Base-by-base conservation (phyloP, 2,888 invertebrate species). In the Trichogramma dendrolimi region DNA sequence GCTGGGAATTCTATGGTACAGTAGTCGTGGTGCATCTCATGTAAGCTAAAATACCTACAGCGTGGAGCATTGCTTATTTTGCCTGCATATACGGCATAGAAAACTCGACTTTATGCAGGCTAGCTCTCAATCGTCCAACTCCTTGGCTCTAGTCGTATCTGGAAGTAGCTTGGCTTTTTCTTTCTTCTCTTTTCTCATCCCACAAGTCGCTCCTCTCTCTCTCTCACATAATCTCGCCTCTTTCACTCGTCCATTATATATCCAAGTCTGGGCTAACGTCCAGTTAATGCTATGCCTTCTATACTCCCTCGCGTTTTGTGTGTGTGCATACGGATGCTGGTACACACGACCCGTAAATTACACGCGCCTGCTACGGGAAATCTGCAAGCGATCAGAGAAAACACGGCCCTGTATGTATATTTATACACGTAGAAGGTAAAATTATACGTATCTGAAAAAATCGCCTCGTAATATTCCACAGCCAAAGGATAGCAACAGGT, bases 261-360 rank as follows among this genome's bases (percentile, higher is more conserved):
- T 11, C 11, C 6, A 14, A 14, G 46, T 53, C 63, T 71, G 71
- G 71, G 71, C 73, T 27, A 73, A 73, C 70, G 73, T 71, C 72
- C 72, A 71, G 71, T 73, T 73, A 73, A 73, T 73, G 72, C 68
- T 73, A 73, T 73, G 73, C 72, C 71, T 68, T 60, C 67, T 66
- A 64, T 59, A 48, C 62, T 53, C 57, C 43, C 57, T 42, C 50
- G 46, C 57, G 11, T 8, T 44, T 8, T 44, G 44, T 6, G 44
- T 44, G 44, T 8, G 6, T 44, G 7, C 44, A 10, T 44, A 6
- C 7, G 44, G 10, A 44, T 44, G 60, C 62, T 62, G 59, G 58
- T 60, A 52, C 58, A 27, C 55, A 55, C 52, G 60, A 60, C 7
- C 51, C 27, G 27, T 27, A 27, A 27, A 27, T 27, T 27, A 8